Percentiles rank a stretch among this genome's conserved stretches.
These are phyloP conservation scores for Cebus imitator DNA, from an alignment of 2,113 vertebrate genomes.

Conservation along the genomic window DNA sequence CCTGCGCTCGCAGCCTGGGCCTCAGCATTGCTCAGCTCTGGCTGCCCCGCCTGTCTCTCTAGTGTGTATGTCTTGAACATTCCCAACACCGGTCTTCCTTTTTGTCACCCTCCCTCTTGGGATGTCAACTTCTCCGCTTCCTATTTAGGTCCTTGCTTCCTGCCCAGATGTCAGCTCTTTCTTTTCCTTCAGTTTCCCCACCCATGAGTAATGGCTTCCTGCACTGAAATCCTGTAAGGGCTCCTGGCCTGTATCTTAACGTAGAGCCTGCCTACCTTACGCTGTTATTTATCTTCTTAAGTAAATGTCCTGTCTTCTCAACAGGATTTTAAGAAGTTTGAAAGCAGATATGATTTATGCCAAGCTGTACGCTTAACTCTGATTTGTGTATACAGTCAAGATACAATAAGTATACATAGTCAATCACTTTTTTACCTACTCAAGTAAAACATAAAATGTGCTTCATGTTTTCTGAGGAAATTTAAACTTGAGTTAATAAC, in stretches of 20 bases:
- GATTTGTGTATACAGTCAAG: not conserved
- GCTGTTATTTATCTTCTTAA: not conserved
- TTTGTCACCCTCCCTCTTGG: not conserved
- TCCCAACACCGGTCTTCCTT: not conserved
- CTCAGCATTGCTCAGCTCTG: not conserved
- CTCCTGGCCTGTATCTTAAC: not conserved
- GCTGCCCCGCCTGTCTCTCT: not conserved
- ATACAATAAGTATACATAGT: not conserved
- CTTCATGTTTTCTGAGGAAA: not conserved
- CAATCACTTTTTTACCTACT: not conserved
- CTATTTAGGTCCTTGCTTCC: not conserved
- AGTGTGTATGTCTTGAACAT: not conserved
- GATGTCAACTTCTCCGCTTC: not conserved
- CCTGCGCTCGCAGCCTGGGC: too few species aligned
- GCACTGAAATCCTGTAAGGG: not conserved
- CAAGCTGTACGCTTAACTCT: not conserved
- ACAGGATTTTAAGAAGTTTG: not conserved
- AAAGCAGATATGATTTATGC: not conserved
- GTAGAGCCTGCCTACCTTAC: not conserved
- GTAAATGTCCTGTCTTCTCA: not conserved
- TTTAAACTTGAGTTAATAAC: not conserved
- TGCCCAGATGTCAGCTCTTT: not conserved
- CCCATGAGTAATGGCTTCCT: too few species aligned
- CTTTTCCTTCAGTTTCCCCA: not conserved
- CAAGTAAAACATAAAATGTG: not conserved